A percentile compares a stretch with the other conserved stretches of the same genome.
phyloP scores from a whole-genome alignment of 2,797 vertebrate species.

The Avahi laniger region DNA sequence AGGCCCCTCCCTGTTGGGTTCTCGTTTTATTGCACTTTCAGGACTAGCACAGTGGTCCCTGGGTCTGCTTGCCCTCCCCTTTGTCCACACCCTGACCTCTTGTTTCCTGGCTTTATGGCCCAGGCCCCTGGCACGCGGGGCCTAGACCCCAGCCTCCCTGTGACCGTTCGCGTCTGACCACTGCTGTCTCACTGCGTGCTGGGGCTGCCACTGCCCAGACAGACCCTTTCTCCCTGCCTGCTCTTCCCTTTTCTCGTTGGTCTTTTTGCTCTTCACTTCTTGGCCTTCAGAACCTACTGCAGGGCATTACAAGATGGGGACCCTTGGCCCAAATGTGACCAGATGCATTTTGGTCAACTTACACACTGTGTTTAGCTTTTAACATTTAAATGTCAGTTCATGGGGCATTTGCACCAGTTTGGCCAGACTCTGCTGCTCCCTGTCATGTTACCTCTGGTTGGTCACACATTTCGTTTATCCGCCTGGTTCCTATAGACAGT shows the following conservation, averaged over 20 bases:
- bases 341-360: neutral
- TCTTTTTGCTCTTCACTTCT: neutral
- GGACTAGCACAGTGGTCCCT: neutral
- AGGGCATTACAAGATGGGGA: neutral
- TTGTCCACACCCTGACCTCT: neutral
- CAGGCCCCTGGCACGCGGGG: neutral
- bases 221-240: neutral
- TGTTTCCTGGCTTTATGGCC: neutral
- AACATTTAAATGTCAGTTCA: neutral
- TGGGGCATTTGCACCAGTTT: neutral
- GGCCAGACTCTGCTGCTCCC: neutral
- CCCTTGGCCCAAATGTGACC: neutral
- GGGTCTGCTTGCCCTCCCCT: neutral
- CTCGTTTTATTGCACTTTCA: neutral
- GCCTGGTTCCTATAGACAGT: neutral
- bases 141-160: neutral
- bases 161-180: neutral
- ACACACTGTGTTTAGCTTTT: neutral
- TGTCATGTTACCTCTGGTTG: neutral
- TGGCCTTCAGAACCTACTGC: neutral
- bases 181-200: neutral
- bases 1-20: neutral
- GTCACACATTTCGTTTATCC: neutral
- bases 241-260: neutral
- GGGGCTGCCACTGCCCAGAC: neutral